Conservation (phyloP, 2,797 vertebrate species). For the Peromyscus melanophrys region DNA sequence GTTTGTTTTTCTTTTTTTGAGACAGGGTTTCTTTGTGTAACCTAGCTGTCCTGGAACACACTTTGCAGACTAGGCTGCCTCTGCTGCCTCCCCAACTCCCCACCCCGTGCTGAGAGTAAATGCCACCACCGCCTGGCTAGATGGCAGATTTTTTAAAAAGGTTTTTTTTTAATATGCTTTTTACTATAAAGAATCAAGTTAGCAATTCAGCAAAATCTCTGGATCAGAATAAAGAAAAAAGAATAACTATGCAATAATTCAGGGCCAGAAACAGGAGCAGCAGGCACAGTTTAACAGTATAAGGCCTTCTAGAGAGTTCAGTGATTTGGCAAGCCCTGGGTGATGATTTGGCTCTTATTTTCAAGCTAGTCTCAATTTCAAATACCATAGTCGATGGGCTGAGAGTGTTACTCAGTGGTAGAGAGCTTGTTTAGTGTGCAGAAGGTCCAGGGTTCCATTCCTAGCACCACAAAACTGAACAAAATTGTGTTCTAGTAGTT, state of each 20-base stretch:
- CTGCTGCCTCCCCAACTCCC: neutral
- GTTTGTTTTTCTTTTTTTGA: neutral
- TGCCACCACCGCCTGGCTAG: neutral
- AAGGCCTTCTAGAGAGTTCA: neutral
- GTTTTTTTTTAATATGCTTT: neutral
- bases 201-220: constrained; percentile 60
- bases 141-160: neutral
- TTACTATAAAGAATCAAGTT: constrained; percentile 56
- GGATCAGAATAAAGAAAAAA: constrained; percentile 44
- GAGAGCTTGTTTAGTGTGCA: neutral
- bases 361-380: neutral
- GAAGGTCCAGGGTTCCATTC: neutral
- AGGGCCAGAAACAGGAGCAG: constrained; percentile 10
- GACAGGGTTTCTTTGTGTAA: neutral
- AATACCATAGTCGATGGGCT: neutral
- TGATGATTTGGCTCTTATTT: neutral
- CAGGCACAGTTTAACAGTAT: neutral
- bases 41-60: neutral
- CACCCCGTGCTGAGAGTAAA: neutral
- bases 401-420: too few species aligned
- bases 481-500: neutral
- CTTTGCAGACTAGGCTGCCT: neutral
- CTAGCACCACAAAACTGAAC: neutral
- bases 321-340: neutral
- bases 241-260: constrained; percentile 39